A percentile compares a stretch with the other conserved stretches of the same genome.
Conservation (phyloP, 92 coral and sea anemone genomes). For the Desmophyllum pertusum region DNA sequence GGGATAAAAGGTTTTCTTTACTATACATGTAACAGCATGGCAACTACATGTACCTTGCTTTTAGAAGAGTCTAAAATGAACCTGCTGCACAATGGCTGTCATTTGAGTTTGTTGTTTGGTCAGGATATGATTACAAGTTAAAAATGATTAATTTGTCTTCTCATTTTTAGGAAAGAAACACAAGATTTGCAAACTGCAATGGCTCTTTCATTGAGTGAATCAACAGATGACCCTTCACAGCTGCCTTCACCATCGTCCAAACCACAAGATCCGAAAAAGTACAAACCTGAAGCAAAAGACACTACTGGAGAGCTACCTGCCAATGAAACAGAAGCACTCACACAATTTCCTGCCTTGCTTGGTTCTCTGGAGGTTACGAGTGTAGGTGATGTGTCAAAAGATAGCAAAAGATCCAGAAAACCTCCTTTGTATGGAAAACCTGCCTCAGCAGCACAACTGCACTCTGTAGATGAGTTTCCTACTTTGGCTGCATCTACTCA, state of each 20-base stretch:
- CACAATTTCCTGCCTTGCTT: constrained; percentile 18
- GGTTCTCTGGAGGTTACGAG: constrained; percentile 23
- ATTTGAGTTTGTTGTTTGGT: no score
- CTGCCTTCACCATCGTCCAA: constrained; percentile 36
- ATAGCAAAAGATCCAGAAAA: background rate
- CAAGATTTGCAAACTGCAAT: constrained; percentile 53
- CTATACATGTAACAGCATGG: no score
- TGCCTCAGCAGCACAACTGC: background rate
- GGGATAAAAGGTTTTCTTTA: no score
- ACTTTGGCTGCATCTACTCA: constrained; percentile 20
- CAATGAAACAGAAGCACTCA: background rate
- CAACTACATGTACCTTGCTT: no score
- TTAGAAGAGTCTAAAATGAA: no score
- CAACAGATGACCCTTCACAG: constrained; percentile 12
- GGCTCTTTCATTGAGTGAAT: constrained; percentile 39
- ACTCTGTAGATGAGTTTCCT: constrained; percentile 61
- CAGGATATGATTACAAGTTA: background rate
- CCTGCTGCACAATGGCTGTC: no score
- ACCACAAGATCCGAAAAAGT: constrained; percentile 47
- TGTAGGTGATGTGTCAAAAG: background rate
- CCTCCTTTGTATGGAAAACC: constrained; percentile 5
- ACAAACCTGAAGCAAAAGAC: constrained; percentile 28
- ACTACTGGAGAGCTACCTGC: background rate
- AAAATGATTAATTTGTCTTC: background rate
- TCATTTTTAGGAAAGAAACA: constrained; percentile 43